phyloP scores from a whole-genome alignment of 2,113 vertebrate species.

The Dinomys branickii region DNA sequence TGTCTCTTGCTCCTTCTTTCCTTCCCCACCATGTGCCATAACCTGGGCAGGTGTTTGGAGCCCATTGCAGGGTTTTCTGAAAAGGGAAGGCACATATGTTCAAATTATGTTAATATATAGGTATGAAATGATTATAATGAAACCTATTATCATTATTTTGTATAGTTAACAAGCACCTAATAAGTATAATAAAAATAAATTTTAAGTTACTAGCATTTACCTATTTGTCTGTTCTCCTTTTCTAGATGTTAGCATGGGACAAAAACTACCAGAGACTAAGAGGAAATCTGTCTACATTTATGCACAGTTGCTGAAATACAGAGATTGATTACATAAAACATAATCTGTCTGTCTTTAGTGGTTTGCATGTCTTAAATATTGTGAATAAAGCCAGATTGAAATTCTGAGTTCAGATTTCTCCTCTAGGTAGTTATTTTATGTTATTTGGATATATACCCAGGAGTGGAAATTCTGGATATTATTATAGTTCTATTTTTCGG shows the following conservation, averaged over 20 bases:
- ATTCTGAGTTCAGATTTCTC: not conserved
- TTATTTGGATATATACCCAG: not conserved
- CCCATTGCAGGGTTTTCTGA: not conserved
- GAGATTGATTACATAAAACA: conserved; percentile 50
- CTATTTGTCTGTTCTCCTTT: conserved; percentile 10
- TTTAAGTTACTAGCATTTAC: conserved; percentile 6
- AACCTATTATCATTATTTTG: not conserved
- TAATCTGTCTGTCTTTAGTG: not conserved
- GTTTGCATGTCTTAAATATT: not conserved
- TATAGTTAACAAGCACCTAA: not conserved
- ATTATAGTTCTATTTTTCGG: not conserved
- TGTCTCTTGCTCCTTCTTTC: not conserved
- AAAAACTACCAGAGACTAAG: conserved; percentile 9
- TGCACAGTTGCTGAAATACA: conserved; percentile 42
- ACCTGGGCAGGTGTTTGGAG: not conserved
- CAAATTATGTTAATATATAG: not conserved
- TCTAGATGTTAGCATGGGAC: conserved; percentile 1
- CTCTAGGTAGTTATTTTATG: not conserved
- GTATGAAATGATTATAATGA: not conserved
- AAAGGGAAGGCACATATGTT: not conserved
- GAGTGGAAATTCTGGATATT: not conserved
- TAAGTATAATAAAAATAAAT: not conserved
- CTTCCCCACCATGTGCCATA: not conserved
- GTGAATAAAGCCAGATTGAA: not conserved
- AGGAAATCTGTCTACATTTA: conserved; percentile 10